Conservation (phyloP, 2,113 vertebrate species). For the Ahaetulla prasina region DNA sequence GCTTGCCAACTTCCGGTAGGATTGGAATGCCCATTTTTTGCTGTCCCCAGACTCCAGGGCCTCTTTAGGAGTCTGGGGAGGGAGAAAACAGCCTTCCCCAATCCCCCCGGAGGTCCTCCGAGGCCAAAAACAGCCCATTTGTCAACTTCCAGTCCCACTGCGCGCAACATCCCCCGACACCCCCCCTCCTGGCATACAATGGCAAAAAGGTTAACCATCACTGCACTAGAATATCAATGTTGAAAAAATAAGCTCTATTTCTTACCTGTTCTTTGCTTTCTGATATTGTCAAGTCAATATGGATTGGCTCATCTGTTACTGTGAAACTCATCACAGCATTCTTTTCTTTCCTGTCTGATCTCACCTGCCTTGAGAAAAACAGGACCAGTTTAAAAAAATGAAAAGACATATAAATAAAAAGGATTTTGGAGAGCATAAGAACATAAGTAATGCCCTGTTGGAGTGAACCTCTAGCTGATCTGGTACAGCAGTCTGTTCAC, state of each 20-base stretch:
- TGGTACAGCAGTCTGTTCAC: background rate
- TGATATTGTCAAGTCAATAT: constrained; percentile 83
- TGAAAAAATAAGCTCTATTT: constrained; percentile 12
- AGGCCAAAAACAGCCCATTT: too few relatives aligned
- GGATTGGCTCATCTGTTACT: constrained; percentile 86
- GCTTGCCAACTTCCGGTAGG: too few relatives aligned
- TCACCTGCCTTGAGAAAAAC: constrained; percentile 84
- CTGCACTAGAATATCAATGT: background rate
- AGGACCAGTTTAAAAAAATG: background rate
- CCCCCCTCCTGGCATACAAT: too few relatives aligned
- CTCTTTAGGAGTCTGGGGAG: too few relatives aligned
- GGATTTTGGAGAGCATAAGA: background rate
- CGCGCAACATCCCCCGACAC: too few relatives aligned
- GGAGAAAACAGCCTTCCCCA: too few relatives aligned
- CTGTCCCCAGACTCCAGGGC: too few relatives aligned
- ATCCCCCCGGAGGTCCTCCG: too few relatives aligned
- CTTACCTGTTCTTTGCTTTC: constrained; percentile 90
- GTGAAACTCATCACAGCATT: constrained; percentile 92
- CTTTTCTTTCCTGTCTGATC: constrained; percentile 90
- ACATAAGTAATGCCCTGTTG: background rate
- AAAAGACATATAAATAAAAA: background rate
- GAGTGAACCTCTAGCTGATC: background rate
- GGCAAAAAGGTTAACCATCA: too few relatives aligned
- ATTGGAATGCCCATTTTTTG: too few relatives aligned
- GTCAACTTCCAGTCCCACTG: too few relatives aligned